These are phyloP conservation scores for Mixornis gularis DNA, from an alignment of 2,113 vertebrate genomes.

Conservation along the genomic window DNA sequence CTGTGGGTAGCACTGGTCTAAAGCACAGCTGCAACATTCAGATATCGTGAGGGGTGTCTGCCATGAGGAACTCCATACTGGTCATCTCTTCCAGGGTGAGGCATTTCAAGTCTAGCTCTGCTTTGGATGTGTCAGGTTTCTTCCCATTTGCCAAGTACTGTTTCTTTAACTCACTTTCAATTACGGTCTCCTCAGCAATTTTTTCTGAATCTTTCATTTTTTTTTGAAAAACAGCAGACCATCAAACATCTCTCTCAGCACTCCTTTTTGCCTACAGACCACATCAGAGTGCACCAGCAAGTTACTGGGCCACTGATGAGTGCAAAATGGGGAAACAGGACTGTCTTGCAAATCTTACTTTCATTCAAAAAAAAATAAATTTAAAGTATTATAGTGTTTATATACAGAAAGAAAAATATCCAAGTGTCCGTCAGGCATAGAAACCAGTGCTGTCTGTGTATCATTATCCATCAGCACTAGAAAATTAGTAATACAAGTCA, in stretches of 20 bases:
- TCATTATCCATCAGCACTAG: neutral
- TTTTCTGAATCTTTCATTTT: neutral
- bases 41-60: neutral
- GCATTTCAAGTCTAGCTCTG: neutral
- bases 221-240: neutral
- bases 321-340: neutral
- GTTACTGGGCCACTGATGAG: neutral
- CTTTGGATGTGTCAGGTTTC: neutral
- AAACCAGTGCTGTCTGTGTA: neutral
- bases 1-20: neutral
- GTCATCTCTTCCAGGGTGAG: neutral
- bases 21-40: neutral
- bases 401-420: neutral
- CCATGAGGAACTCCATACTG: fast-evolving
- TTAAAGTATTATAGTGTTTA: neutral
- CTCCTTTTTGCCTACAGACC: neutral
- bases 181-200: neutral
- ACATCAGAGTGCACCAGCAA: neutral
- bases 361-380: neutral
- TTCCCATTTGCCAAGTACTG: neutral
- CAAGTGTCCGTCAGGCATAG: neutral
- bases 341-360: neutral
- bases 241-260: neutral
- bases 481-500: neutral
- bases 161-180: neutral